Percentiles rank a stretch among this genome's conserved stretches.
phyloP scores from a whole-genome alignment of 2,113 vertebrate species.

The Corydoras maculifer region DNA sequence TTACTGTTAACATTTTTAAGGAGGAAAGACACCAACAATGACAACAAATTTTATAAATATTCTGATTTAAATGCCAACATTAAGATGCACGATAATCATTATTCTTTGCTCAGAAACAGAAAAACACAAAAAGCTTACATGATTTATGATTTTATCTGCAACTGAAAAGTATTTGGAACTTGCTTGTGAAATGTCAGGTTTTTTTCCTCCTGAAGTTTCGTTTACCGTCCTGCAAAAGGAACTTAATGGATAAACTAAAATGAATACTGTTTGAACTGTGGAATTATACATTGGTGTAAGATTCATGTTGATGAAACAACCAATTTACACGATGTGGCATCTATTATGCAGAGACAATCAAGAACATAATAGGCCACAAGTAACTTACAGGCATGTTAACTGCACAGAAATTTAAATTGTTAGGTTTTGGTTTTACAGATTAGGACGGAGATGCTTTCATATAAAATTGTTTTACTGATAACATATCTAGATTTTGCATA shows the following conservation, averaged over 20 bases:
- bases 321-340: constrained; percentile 39
- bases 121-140: no score
- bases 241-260: not conserved
- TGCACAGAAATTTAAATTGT: not conserved
- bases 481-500: not conserved
- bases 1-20: no score
- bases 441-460: not conserved
- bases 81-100: no score
- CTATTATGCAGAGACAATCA: constrained; percentile 46
- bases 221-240: no score
- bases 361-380: constrained; percentile 28
- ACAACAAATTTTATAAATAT: no score
- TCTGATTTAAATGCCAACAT: no score
- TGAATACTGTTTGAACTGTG: constrained; percentile 1
- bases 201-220: no score
- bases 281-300: constrained; percentile 10
- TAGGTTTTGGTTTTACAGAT: not conserved
- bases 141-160: no score
- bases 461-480: not conserved
- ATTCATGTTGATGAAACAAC: constrained; percentile 40
- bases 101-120: no score
- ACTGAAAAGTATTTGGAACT: no score
- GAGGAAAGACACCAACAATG: no score
- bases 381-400: constrained; percentile 7
- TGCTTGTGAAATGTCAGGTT: no score